Evolutionary conservation across 2,888 invertebrate genomes (phyloP).

Genomic region (Clistopyga incitator): DNA sequence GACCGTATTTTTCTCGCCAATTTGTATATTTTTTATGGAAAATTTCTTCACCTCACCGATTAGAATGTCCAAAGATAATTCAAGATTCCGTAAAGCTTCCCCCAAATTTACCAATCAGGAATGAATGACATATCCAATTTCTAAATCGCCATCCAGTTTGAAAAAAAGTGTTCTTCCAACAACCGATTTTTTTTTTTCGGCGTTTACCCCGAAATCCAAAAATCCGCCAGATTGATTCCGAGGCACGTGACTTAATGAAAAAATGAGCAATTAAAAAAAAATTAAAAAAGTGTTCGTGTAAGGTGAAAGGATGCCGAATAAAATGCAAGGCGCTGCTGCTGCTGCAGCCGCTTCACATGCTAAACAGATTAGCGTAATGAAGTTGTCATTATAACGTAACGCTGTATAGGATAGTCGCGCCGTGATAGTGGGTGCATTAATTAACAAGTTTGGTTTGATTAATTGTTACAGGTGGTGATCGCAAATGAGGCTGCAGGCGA

Average conservation of each 20-base stretch:
- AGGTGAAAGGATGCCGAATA: not conserved
- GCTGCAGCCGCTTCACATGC: not conserved
- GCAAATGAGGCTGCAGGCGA: conserved; percentile 78
- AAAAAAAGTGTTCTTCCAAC: too few species aligned
- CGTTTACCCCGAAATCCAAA: too few species aligned
- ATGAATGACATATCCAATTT: too few species aligned
- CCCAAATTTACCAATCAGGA: too few species aligned
- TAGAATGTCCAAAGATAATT: too few species aligned
- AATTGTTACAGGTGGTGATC: conserved; percentile 73
- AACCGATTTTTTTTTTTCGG: too few species aligned
- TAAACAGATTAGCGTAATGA: conserved; percentile 11
- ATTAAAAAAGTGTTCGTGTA: too few species aligned
- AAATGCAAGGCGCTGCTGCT: not conserved
- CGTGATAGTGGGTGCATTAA: not conserved
- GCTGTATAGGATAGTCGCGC: not conserved
- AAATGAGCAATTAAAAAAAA: not conserved
- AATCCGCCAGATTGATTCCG: not conserved
- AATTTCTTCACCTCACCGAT: too few species aligned
- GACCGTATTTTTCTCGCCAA: too few species aligned
- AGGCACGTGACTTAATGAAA: not conserved
- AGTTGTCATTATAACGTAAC: not conserved
- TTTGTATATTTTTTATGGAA: too few species aligned
- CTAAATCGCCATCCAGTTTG: not conserved
- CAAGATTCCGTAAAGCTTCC: too few species aligned
- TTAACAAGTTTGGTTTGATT: conserved; percentile 25